These are phyloP conservation scores for Sycophila texana DNA, from an alignment of 2,888 invertebrate genomes.

Conservation along the genomic window DNA sequence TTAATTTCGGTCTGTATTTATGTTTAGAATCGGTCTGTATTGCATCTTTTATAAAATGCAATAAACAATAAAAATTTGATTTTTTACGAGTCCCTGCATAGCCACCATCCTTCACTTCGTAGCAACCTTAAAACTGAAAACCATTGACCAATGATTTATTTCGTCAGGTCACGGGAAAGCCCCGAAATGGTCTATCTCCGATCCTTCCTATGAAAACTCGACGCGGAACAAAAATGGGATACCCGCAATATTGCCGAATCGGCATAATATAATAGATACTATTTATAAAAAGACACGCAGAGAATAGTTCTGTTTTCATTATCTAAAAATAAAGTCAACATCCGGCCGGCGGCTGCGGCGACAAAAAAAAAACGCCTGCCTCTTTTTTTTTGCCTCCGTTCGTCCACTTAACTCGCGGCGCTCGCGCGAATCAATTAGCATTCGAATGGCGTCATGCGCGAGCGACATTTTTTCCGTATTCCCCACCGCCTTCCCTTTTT, in stretches of 20 bases:
- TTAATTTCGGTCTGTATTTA: too few species aligned
- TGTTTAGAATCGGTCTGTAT: too few species aligned
- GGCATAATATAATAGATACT: background rate
- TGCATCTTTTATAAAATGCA: too few species aligned
- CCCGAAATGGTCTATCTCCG: too few species aligned
- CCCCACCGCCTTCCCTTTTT: too few species aligned
- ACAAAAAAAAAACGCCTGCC: background rate
- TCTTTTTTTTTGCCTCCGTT: background rate
- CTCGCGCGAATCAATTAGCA: constrained; percentile 38
- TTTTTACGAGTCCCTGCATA: too few species aligned
- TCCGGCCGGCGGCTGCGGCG: constrained; percentile 18
- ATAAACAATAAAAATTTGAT: too few species aligned
- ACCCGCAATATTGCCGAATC: background rate
- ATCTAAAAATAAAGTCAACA: constrained; percentile 45
- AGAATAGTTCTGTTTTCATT: constrained; percentile 32
- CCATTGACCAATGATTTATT: too few species aligned
- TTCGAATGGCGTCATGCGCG: constrained; percentile 20
- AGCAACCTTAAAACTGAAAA: too few species aligned
- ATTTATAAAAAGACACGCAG: constrained; percentile 24
- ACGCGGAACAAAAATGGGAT: background rate
- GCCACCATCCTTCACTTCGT: too few species aligned
- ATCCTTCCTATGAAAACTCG: too few species aligned
- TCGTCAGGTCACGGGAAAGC: too few species aligned
- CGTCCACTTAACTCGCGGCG: background rate
- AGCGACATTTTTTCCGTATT: constrained; percentile 24